These are phyloP conservation scores for Selene dorsalis DNA, from an alignment of 2,797 vertebrate genomes.

Conservation along the genomic window DNA sequence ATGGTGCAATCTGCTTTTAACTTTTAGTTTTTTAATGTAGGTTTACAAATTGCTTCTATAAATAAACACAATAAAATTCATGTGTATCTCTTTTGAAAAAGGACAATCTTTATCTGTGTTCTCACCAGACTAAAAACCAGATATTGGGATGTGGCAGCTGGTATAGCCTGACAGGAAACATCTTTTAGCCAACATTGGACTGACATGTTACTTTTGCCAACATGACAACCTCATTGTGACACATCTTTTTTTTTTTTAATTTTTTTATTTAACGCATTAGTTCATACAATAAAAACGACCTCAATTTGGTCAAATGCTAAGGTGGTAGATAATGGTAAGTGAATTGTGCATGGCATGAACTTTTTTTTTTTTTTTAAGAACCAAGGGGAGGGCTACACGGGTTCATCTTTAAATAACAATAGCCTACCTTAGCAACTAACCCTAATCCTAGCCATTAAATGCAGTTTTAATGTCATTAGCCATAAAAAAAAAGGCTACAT, in stretches of 20 bases:
- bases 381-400: no score
- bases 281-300: no score
- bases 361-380: no score
- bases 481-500: no score
- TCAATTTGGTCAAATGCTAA: no score
- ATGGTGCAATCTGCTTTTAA: constrained; percentile 11
- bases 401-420: no score
- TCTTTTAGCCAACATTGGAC: background rate
- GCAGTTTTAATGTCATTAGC: background rate
- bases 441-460: background rate
- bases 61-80: constrained; percentile 56
- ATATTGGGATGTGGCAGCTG: background rate
- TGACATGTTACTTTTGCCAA: background rate
- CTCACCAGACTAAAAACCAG: background rate
- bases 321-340: no score
- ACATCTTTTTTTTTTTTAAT: no score
- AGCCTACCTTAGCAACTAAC: no score
- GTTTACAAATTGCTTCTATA: constrained; percentile 15
- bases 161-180: background rate
- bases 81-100: background rate
- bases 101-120: background rate
- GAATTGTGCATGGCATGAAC: no score
- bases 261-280: no score
- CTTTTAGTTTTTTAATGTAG: constrained; percentile 37
- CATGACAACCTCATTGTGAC: rapidly evolving